Conservation (phyloP, 2,797 vertebrate species). For the Aulostomus chinensis region DNA sequence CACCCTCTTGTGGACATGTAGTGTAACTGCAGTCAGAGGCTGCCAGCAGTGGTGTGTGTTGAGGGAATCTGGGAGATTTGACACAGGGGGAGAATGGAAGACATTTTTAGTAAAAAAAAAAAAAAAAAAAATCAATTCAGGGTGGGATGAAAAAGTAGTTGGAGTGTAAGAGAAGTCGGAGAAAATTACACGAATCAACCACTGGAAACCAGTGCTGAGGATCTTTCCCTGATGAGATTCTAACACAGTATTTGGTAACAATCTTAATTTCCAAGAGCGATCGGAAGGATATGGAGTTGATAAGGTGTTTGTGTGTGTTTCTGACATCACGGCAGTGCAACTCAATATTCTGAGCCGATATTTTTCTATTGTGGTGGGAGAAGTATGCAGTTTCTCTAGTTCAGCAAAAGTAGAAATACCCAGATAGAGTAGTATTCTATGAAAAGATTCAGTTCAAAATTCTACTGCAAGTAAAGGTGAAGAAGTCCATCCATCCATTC, state of each 20-base stretch:
- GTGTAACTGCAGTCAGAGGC: constrained; percentile 19
- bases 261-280: constrained; percentile 48
- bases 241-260: neutral
- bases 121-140: neutral
- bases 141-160: neutral
- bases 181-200: neutral
- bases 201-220: neutral
- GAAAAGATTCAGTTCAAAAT: too few relatives aligned
- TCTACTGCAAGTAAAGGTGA: too few relatives aligned
- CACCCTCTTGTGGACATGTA: constrained; percentile 49
- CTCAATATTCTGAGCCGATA: too few relatives aligned
- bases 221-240: constrained; percentile 3
- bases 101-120: constrained; percentile 11
- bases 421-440: too few relatives aligned
- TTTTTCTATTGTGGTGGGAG: too few relatives aligned
- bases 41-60: neutral
- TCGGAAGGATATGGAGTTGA: constrained; percentile 56
- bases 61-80: neutral
- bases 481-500: too few relatives aligned
- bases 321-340: too few relatives aligned
- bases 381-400: too few relatives aligned
- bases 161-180: constrained; percentile 1
- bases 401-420: too few relatives aligned
- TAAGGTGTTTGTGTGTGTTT: too few relatives aligned
- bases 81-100: neutral